Evolutionary conservation across 2,113 vertebrate genomes (phyloP).

Genomic region (Eurypyga helias): DNA sequence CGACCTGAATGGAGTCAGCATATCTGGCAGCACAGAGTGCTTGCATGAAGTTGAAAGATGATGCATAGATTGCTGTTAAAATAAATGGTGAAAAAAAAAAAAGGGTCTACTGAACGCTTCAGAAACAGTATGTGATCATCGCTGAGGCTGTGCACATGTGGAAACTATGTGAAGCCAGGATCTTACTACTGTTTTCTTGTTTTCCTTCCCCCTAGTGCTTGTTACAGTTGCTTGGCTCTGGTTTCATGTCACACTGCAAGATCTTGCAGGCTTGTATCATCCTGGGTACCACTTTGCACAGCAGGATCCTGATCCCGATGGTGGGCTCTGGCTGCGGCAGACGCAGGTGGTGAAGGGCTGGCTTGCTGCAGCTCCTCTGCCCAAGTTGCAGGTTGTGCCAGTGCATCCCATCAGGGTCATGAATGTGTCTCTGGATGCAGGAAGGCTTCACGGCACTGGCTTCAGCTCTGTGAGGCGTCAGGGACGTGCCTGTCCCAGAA

Average conservation of each 20-base stretch:
- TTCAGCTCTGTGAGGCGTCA: background rate
- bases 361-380: background rate
- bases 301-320: background rate
- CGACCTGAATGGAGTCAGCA: constrained; percentile 14
- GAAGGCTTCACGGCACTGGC: background rate
- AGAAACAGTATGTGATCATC: background rate
- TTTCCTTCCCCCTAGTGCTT: background rate
- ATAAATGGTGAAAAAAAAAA: constrained; percentile 1
- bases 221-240: background rate
- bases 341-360: background rate
- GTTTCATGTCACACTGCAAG: background rate
- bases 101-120: background rate
- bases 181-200: constrained; percentile 7
- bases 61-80: constrained; percentile 13
- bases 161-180: background rate
- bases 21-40: constrained; percentile 34
- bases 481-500: background rate
- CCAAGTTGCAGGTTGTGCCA: background rate
- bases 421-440: background rate
- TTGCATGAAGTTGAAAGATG: constrained; percentile 3
- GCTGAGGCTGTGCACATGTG: background rate
- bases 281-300: background rate
- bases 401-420: background rate
- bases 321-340: background rate
- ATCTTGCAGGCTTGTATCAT: background rate